Evolutionary conservation across 2,113 vertebrate genomes (phyloP).

Genomic region (Dromas ardeola): DNA sequence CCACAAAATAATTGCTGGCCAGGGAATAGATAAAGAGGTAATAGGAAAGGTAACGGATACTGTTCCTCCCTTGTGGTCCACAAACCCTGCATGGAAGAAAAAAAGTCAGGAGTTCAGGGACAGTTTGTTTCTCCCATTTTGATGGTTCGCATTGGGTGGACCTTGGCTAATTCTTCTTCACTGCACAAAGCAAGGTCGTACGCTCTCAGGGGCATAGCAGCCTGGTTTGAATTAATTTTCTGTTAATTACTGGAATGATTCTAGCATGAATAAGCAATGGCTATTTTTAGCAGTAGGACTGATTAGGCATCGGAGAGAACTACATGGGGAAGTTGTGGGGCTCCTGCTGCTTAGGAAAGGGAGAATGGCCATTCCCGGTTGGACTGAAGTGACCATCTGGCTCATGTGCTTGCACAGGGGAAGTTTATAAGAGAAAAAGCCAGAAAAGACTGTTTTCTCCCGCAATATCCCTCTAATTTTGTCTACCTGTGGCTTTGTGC

Average conservation of each 20-base stretch:
- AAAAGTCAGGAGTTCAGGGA: background rate
- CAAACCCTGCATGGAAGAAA: background rate
- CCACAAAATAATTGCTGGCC: background rate
- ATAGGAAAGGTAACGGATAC: background rate
- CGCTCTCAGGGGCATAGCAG: background rate
- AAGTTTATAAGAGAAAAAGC: background rate
- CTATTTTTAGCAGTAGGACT: constrained; percentile 23
- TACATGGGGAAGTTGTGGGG: background rate
- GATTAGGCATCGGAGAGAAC: background rate
- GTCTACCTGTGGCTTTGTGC: background rate
- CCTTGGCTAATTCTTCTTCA: constrained; percentile 24
- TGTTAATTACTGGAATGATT: constrained; percentile 53
- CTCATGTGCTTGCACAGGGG: background rate
- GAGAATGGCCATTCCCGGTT: rapidly evolving
- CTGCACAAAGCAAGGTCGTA: background rate
- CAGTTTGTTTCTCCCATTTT: background rate
- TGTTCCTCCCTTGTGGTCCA: background rate
- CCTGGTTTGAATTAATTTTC: constrained; percentile 46
- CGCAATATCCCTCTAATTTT: background rate
- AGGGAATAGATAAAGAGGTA: background rate
- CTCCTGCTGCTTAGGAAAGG: background rate
- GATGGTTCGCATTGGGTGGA: constrained; percentile 24
- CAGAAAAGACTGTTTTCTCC: background rate
- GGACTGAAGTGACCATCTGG: background rate
- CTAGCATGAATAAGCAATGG: constrained; percentile 21